A percentile compares a stretch with the other conserved stretches of the same genome.
Evolutionary conservation across 2,113 vertebrate genomes (phyloP).

Genomic region (Eptesicus fuscus): DNA sequence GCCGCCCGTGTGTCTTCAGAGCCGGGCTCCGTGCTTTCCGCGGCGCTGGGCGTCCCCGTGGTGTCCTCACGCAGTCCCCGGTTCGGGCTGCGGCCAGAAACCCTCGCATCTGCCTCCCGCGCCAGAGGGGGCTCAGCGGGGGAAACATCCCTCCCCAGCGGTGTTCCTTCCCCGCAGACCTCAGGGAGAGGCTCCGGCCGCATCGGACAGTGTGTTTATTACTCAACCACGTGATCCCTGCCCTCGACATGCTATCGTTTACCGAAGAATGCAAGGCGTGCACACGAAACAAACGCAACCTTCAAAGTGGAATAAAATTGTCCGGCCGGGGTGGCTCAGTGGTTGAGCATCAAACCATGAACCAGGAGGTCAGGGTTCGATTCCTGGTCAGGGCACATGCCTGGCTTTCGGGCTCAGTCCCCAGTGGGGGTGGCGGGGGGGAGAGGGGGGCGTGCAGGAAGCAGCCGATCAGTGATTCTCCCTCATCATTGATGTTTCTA

Average conservation of each 20-base stretch:
- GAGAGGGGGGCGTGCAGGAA: no score
- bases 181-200: background rate
- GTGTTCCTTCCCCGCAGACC: background rate
- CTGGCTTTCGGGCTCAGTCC: no score
- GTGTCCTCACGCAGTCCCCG: slow-evolving; percentile 4
- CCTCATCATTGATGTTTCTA: no score
- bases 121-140: background rate
- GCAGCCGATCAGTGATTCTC: no score
- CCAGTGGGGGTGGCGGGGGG: no score
- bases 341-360: no score
- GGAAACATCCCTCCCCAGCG: background rate
- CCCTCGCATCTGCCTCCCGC: background rate
- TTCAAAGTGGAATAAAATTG: background rate
- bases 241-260: background rate
- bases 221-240: background rate
- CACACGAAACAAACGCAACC: background rate
- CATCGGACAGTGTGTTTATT: background rate
- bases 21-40: background rate
- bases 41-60: background rate
- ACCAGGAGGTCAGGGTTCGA: no score
- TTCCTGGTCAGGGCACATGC: no score
- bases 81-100: background rate
- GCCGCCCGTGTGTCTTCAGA: background rate
- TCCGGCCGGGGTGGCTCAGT: no score
- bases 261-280: background rate